Evolutionary conservation across 1,140 invertebrate genomes (phyloP).

Genomic region (Phenacoccus solenopsis): DNA sequence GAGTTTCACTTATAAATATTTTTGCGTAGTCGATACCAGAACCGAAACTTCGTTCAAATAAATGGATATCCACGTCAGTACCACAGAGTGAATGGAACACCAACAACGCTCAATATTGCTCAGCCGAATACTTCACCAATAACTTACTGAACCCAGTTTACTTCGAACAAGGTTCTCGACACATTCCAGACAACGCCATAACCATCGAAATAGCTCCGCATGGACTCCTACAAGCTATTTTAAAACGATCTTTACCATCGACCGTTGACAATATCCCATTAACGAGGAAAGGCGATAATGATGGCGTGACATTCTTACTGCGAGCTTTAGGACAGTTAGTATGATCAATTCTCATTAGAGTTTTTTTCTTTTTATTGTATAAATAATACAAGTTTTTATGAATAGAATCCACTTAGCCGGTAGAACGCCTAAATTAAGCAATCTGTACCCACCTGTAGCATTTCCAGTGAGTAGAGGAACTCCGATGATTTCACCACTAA

Average conservation of each 20-base stretch:
- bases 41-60: slow-evolving; percentile 38
- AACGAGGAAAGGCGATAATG: slow-evolving; percentile 55
- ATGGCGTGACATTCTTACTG: slow-evolving; percentile 55
- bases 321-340: slow-evolving; percentile 53
- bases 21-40: slow-evolving; percentile 36
- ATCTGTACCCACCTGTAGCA: slow-evolving; percentile 45
- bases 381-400: no score
- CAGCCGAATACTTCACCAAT: slow-evolving; percentile 55
- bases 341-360: no score
- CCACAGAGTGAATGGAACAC: slow-evolving; percentile 35
- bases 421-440: slow-evolving; percentile 42
- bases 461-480: slow-evolving; percentile 62
- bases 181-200: slow-evolving; percentile 66
- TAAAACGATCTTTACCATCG: slow-evolving; percentile 51
- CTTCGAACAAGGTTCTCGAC: slow-evolving; percentile 66
- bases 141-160: slow-evolving; percentile 55
- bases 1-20: no score
- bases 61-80: slow-evolving; percentile 50
- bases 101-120: slow-evolving; percentile 38
- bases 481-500: slow-evolving; percentile 53
- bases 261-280: slow-evolving; percentile 57
- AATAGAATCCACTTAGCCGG: slow-evolving; percentile 56
- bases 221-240: slow-evolving; percentile 63
- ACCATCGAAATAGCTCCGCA: slow-evolving; percentile 48
- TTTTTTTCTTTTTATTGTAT: no score